Conservation (phyloP, 1,140 invertebrate genomes). For the Brachionus angularis region DNA sequence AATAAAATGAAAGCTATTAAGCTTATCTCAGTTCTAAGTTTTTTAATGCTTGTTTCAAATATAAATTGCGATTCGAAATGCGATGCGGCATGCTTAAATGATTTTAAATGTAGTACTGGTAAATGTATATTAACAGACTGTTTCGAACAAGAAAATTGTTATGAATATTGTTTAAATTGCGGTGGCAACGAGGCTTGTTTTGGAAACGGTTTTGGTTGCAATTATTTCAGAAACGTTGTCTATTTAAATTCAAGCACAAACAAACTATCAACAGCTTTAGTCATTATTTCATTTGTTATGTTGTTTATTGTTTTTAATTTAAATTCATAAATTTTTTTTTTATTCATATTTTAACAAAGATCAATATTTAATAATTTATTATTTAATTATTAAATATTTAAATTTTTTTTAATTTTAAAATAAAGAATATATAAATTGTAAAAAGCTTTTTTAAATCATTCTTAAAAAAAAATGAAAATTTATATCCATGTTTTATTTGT, state of each 20-base stretch:
- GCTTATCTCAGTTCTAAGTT: too few relatives aligned
- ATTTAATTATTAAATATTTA: too few relatives aligned
- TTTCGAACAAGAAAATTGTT: neutral
- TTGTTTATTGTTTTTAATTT: neutral
- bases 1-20: too few relatives aligned
- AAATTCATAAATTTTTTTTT: neutral
- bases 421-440: too few relatives aligned
- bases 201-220: neutral
- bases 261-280: neutral
- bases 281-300: neutral
- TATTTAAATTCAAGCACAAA: slow-evolving; percentile 21
- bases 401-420: too few relatives aligned
- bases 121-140: slow-evolving; percentile 22
- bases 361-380: too few relatives aligned
- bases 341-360: too few relatives aligned
- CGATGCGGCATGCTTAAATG: slow-evolving; percentile 6
- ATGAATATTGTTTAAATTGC: slow-evolving; percentile 23
- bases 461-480: neutral
- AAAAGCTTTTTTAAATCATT: too few relatives aligned
- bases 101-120: slow-evolving; percentile 18
- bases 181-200: slow-evolving; percentile 33
- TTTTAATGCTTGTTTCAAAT: too few relatives aligned
- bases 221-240: neutral
- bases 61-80: too few relatives aligned
- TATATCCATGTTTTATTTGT: neutral